Conservation (phyloP, 2,888 invertebrate genomes). For the Acleris cristana region DNA sequence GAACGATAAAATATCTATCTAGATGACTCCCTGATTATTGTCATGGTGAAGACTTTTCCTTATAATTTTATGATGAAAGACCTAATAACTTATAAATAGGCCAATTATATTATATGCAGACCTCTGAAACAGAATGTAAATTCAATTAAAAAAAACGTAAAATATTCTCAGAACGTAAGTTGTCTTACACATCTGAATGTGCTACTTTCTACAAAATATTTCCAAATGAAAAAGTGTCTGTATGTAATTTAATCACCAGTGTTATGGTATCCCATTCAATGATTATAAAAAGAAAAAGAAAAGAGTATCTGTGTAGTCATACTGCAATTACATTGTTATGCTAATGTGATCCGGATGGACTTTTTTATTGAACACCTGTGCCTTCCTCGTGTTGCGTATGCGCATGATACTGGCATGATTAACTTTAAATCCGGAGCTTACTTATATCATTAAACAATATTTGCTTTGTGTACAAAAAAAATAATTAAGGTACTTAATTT, state of each 20-base stretch:
- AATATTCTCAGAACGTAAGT: no score
- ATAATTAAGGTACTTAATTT: no score
- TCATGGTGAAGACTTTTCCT: no score
- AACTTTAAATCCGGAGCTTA: neutral
- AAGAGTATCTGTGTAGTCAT: slow-evolving; percentile 11
- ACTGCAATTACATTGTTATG: slow-evolving; percentile 35
- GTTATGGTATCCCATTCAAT: slow-evolving; percentile 22
- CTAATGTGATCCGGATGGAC: slow-evolving; percentile 30
- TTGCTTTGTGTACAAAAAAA: no score
- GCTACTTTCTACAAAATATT: slow-evolving; percentile 4
- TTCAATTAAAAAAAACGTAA: no score
- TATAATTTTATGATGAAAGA: no score
- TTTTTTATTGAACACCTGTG: slow-evolving; percentile 24
- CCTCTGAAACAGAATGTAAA: no score
- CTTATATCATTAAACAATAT: neutral
- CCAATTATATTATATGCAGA: no score
- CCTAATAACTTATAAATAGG: no score
- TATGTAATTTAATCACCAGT: slow-evolving; percentile 26
- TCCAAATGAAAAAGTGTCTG: slow-evolving; percentile 5
- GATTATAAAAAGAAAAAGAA: slow-evolving; percentile 15
- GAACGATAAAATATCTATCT: no score
- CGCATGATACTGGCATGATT: neutral
- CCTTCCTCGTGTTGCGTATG: slow-evolving; percentile 26
- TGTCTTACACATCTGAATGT: neutral
- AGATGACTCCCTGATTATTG: no score